Evolutionary conservation across 1,140 invertebrate genomes (phyloP).

Genomic region (Orchesella cincta): DNA sequence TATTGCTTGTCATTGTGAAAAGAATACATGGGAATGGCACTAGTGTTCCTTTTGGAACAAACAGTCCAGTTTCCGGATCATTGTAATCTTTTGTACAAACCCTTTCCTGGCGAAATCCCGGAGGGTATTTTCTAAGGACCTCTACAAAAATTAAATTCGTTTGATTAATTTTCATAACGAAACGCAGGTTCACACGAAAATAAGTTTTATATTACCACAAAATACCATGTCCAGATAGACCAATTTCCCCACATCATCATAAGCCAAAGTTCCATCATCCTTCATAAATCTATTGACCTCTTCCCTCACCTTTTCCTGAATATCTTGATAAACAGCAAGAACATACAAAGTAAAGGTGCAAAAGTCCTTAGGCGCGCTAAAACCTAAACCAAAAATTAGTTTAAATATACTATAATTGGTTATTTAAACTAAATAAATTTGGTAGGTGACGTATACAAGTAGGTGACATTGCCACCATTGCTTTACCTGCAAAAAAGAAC

Average conservation of each 20-base stretch:
- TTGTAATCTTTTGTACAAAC: not conserved
- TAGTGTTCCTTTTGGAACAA: constrained; percentile 60
- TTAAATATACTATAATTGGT: no score
- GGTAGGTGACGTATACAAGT: no score
- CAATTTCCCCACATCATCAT: constrained; percentile 51
- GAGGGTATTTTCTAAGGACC: constrained; percentile 37
- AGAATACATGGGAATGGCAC: constrained; percentile 63
- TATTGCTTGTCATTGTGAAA: constrained; percentile 66
- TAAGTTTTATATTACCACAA: constrained; percentile 43
- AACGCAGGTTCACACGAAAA: not conserved
- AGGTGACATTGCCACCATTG: no score
- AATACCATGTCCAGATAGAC: constrained; percentile 61
- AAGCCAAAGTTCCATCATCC: constrained; percentile 8
- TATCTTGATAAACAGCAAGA: constrained; percentile 66
- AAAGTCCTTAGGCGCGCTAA: constrained; percentile 73
- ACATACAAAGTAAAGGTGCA: constrained; percentile 68
- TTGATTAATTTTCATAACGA: not conserved
- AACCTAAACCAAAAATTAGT: no score
- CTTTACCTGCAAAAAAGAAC: constrained; percentile 72
- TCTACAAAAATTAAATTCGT: no score
- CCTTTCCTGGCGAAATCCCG: not conserved
- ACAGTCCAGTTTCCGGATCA: not conserved
- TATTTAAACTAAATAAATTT: no score
- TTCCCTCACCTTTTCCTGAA: constrained; percentile 10
- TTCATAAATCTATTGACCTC: not conserved